A percentile compares a stretch with the other conserved stretches of the same genome.
Evolutionary conservation across 2,797 vertebrate species (phyloP).

Genomic region (Sebastes iracundus): DNA sequence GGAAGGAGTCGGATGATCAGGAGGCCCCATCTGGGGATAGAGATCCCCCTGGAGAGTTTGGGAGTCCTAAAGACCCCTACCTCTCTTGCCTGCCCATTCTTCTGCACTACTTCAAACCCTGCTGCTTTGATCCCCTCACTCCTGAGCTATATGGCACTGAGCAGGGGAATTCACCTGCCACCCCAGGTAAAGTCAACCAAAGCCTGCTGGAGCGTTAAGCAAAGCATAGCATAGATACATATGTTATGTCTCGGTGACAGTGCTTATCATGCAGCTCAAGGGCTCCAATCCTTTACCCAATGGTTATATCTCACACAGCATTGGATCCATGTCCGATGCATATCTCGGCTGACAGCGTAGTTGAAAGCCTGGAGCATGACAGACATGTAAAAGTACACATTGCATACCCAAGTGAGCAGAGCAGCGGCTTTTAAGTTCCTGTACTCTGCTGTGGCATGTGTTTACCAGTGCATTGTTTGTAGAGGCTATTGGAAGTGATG

Average conservation of each 20-base stretch:
- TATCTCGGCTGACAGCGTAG: constrained; percentile 76
- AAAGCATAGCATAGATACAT: constrained; percentile 76
- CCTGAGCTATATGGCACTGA: not conserved
- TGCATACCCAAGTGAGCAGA: constrained; percentile 40
- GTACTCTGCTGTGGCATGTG: constrained; percentile 22
- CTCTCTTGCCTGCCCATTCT: constrained; percentile 13
- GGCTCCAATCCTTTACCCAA: constrained; percentile 73
- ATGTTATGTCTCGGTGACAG: constrained; percentile 75
- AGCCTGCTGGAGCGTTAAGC: constrained; percentile 57
- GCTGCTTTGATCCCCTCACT: constrained; percentile 41
- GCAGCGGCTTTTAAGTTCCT: constrained; percentile 34
- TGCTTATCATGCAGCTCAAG: constrained; percentile 80
- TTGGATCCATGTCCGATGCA: constrained; percentile 76
- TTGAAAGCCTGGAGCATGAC: constrained; percentile 68
- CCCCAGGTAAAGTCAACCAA: constrained; percentile 62
- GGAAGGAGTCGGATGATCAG: constrained; percentile 56
- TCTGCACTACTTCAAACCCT: constrained; percentile 4
- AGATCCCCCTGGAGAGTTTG: constrained; percentile 40
- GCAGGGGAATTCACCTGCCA: constrained; percentile 61
- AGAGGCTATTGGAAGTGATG: constrained; percentile 50
- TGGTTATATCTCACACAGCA: constrained; percentile 74
- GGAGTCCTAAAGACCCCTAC: constrained; percentile 16
- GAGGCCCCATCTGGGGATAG: constrained; percentile 56
- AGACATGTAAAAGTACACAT: constrained; percentile 75
- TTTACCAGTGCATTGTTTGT: constrained; percentile 45